These are phyloP conservation scores for Tinea trinotella DNA, from an alignment of 2,888 invertebrate species.

Conservation along the genomic window DNA sequence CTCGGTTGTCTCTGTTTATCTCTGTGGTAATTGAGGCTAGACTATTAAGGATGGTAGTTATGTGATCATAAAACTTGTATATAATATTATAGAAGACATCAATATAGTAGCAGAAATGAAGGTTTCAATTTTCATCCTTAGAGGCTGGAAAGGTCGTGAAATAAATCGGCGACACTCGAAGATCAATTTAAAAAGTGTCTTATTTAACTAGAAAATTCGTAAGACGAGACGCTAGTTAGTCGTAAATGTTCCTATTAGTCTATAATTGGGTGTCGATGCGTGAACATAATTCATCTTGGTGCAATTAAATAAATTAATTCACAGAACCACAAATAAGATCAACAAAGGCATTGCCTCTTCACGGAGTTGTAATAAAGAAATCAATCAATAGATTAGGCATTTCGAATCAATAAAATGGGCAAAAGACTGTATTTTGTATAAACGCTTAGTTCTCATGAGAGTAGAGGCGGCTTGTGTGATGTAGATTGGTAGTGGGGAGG, in stretches of 20 bases:
- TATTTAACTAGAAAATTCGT: neutral
- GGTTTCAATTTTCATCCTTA: neutral
- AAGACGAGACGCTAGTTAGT: neutral
- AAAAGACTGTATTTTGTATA: constrained; percentile 32
- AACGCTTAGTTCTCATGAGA: constrained; percentile 50
- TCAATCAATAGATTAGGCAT: constrained; percentile 70
- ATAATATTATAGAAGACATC: too few species aligned
- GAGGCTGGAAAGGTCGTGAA: neutral
- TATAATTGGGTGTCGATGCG: constrained; percentile 60
- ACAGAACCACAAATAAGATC: constrained; percentile 57
- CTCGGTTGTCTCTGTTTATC: too few species aligned
- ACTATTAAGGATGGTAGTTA: too few species aligned
- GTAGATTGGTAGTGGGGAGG: constrained; percentile 24
- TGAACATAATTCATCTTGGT: constrained; percentile 57
- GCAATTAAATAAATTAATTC: constrained; percentile 62
- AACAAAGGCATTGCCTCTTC: constrained; percentile 39
- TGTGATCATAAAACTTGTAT: too few species aligned
- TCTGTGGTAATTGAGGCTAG: too few species aligned
- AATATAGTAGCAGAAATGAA: neutral
- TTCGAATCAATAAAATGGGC: constrained; percentile 69
- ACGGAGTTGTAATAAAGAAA: constrained; percentile 64
- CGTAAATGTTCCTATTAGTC: neutral
- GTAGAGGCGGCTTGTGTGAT: constrained; percentile 56
- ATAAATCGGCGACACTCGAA: neutral
- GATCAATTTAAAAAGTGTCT: neutral